Conservation (phyloP, 2,113 vertebrate species). For the Corydoras maculifer region DNA sequence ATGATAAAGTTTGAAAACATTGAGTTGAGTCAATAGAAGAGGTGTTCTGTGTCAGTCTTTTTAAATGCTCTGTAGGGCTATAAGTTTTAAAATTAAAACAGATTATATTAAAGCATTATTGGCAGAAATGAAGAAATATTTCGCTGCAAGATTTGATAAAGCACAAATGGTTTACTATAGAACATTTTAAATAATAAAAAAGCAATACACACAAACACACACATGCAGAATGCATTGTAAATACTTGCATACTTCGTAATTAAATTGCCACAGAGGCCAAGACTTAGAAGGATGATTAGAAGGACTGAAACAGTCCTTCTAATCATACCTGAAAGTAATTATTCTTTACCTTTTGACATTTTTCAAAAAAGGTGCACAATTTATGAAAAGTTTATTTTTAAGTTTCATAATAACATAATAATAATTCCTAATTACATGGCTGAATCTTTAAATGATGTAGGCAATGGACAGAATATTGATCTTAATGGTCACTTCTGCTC, state of each 20-base stretch:
- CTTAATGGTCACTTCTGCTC: slow-evolving; percentile 1
- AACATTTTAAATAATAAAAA: not conserved
- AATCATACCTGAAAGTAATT: slow-evolving; percentile 44
- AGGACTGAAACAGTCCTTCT: slow-evolving; percentile 37
- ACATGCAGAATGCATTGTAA: slow-evolving; percentile 24
- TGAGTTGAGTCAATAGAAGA: no score
- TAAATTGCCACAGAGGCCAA: slow-evolving; percentile 40
- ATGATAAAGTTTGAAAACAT: no score
- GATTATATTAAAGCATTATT: no score
- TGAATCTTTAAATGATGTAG: slow-evolving; percentile 19
- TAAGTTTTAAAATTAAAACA: no score
- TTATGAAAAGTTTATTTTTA: slow-evolving; percentile 37
- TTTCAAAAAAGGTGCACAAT: slow-evolving; percentile 32
- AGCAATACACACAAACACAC: slow-evolving; percentile 14
- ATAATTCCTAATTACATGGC: slow-evolving; percentile 14
- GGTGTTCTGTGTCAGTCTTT: no score
- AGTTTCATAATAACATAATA: slow-evolving; percentile 35
- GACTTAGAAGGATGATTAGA: no score
- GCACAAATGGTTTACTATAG: no score
- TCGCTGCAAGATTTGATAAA: no score
- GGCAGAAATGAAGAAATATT: no score
- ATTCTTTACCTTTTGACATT: slow-evolving; percentile 39
- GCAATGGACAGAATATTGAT: slow-evolving; percentile 5
- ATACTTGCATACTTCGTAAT: slow-evolving; percentile 37
- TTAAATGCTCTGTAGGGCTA: no score